Evolutionary conservation across 1,140 invertebrate genomes (phyloP).

Genomic region (Steinernema khuongi): DNA sequence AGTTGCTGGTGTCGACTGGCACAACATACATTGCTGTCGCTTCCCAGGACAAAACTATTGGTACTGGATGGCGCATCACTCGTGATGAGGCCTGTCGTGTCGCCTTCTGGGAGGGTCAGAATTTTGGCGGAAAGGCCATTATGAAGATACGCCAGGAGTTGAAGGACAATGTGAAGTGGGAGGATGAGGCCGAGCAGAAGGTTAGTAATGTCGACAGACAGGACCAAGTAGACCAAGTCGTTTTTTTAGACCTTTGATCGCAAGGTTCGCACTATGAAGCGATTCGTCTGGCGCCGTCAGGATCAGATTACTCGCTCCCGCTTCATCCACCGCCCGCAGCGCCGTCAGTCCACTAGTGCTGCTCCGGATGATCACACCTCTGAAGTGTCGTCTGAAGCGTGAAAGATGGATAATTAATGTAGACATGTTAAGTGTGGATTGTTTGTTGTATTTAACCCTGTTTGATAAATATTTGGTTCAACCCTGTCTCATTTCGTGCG

Average conservation of each 20-base stretch:
- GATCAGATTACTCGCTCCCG: neutral
- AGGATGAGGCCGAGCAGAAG: neutral
- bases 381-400: no score
- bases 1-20: neutral
- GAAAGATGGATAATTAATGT: no score
- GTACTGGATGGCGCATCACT: neutral
- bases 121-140: neutral
- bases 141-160: neutral
- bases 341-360: neutral
- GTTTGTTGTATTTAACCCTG: no score
- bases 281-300: neutral
- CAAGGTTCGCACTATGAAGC: neutral
- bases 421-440: no score
- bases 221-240: neutral
- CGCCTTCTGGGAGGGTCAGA: neutral
- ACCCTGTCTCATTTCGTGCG: no score
- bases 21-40: neutral
- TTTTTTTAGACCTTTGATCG: neutral
- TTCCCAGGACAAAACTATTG: neutral
- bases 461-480: no score
- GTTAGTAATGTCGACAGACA: neutral
- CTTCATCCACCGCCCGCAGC: neutral
- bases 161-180: neutral
- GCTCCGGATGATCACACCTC: no score
- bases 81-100: neutral